phyloP scores from a whole-genome alignment of 2,797 vertebrate genomes.

The Ibycter americanus region DNA sequence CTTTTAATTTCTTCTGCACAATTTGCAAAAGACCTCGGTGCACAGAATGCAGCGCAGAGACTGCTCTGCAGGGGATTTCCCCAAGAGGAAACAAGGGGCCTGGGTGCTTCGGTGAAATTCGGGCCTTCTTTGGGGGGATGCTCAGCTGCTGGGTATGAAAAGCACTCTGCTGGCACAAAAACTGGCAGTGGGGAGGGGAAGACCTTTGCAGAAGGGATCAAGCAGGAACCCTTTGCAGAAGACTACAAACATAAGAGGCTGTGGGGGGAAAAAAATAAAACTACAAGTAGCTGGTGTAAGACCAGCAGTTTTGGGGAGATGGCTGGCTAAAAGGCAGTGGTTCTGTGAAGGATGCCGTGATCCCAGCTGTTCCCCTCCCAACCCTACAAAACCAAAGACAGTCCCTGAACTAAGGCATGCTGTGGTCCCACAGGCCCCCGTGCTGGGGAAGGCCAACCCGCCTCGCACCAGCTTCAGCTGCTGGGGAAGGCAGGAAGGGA shows the following conservation, averaged over 20 bases:
- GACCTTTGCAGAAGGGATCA: neutral
- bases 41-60: neutral
- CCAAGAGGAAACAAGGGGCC: neutral
- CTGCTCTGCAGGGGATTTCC: neutral
- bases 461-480: neutral
- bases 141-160: neutral
- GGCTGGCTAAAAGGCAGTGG: neutral
- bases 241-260: neutral
- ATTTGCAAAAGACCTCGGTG: neutral
- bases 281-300: neutral
- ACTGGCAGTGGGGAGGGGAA: neutral
- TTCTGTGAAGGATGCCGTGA: rapidly evolving
- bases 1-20: neutral
- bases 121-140: rapidly evolving
- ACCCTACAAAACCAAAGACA: neutral
- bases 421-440: rapidly evolving
- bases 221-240: neutral
- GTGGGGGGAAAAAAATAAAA: rapidly evolving
- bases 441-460: neutral
- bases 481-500: neutral
- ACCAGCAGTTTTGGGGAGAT: neutral
- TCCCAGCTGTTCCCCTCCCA: neutral
- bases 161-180: neutral
- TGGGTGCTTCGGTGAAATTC: rapidly evolving
- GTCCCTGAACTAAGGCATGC: neutral